These are phyloP conservation scores for Mamestra configurata DNA, from an alignment of 1,140 invertebrate species.

Conservation along the genomic window DNA sequence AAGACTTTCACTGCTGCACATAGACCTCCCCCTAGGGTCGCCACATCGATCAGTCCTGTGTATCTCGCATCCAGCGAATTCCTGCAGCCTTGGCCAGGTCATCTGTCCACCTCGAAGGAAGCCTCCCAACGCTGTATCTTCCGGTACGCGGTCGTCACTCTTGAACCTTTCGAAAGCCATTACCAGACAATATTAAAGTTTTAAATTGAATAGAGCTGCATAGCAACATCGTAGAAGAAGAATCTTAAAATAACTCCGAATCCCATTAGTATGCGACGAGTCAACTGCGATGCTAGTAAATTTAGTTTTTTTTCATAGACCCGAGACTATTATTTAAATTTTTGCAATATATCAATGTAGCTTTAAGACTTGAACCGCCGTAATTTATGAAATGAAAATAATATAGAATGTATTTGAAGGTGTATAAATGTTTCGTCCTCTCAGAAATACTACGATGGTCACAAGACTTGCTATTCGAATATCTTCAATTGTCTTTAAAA, in stretches of 20 bases:
- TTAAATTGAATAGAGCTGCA: neutral
- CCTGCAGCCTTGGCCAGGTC: no score
- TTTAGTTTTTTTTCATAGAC: constrained; percentile 22
- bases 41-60: no score
- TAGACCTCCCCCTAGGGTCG: no score
- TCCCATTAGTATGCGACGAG: constrained; percentile 29
- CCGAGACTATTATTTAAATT: constrained; percentile 22
- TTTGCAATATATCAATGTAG: constrained; percentile 17
- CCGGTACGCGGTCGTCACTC: no score
- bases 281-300: constrained; percentile 6
- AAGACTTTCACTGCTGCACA: no score
- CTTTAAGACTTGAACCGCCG: neutral
- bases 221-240: constrained; percentile 3
- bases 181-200: neutral
- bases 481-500: neutral
- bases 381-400: no score
- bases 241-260: constrained; percentile 7
- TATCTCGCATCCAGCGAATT: no score
- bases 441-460: neutral
- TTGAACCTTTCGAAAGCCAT: no score
- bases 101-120: no score
- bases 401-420: neutral
- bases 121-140: no score
- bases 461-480: constrained; percentile 6
- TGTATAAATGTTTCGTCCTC: neutral